Evolutionary conservation across 2,113 vertebrate species (phyloP), one percentile per base, ranked within the genome.

Genomic region (Bombycilla garrulus): DNA sequence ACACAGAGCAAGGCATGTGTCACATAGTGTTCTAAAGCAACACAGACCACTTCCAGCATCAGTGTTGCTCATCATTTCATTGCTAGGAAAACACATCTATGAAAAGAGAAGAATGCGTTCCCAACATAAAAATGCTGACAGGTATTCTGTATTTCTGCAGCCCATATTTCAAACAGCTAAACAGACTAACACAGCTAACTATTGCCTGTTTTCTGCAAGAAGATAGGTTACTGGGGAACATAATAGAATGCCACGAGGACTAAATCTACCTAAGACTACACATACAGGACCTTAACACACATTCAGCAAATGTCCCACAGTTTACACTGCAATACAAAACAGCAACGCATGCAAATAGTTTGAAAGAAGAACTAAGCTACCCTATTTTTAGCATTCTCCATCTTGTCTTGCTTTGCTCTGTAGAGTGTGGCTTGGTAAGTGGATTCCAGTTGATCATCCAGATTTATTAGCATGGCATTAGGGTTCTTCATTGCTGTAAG

Each of bases 401-500:
- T 98, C 97, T 99, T 99, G 96, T 98, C 97, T 26, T 98, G 98
- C 87, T 99, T 99, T 91, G 99, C 99, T 86, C 97, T 98, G 95
- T 98, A 98, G 81, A 99, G 98, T 1, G 97, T 98, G 89, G 98
- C 97, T 83, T 99, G 99, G 93, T 99, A 99, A 50, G 97, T 93
- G 36, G 92, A 95, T 45, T 98, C 98, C 38, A 97, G 90, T 24
- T 23, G 81, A 61, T 97, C 93, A 31, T 99, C 98, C 26, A 99
- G 97, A 78, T 99, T 98, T 86, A 99, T 97, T 66, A 99, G 97
- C 99, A 99, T 99, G 95, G 99, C 99, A 50, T 99, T 99, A 87
- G 99, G 99, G 96, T 99, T 99, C 82, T 98, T 98, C 98, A 99
- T 97, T 38, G 99, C 98, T 2, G 85, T 82, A 89, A 99, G 85